A percentile compares a stretch with the other conserved stretches of the same genome.
These are phyloP conservation scores for Carduelis carduelis DNA, from an alignment of 2,797 vertebrate species.

Conservation along the genomic window DNA sequence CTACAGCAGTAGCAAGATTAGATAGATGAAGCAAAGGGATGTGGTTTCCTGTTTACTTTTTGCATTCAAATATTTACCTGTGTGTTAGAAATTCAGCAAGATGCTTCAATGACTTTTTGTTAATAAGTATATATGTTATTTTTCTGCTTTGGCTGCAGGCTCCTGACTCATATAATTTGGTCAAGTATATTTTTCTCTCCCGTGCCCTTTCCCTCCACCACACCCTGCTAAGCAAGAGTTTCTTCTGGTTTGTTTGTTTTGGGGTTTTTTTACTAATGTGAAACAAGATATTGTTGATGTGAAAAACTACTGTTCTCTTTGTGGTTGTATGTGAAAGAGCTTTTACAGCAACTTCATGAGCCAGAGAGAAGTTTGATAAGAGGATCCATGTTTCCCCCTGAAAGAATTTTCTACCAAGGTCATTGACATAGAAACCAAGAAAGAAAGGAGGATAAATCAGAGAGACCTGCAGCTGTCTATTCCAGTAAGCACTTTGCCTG, in stretches of 20 bases:
- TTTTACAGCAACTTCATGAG: background rate
- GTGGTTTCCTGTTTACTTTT: background rate
- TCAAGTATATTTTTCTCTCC: background rate
- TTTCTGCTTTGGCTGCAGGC: background rate
- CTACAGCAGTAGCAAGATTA: background rate
- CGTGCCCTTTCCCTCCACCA: background rate
- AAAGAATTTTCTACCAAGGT: background rate
- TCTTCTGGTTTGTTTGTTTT: background rate
- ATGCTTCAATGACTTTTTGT: background rate
- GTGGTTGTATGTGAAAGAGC: background rate
- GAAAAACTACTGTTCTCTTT: background rate
- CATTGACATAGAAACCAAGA: background rate
- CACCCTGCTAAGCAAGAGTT: background rate
- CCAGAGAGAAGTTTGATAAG: background rate
- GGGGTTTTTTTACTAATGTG: background rate
- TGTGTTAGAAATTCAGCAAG: background rate
- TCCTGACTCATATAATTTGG: background rate
- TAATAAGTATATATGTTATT: background rate
- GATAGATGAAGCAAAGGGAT: background rate
- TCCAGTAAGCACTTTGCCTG: background rate
- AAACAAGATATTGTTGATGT: background rate
- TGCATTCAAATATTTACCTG: background rate
- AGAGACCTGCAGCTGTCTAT: background rate
- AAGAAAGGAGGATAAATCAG: background rate
- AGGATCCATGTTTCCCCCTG: background rate